Evolutionary conservation across 2,113 vertebrate genomes (phyloP).

Genomic region (Sinocyclocheilus grahami): DNA sequence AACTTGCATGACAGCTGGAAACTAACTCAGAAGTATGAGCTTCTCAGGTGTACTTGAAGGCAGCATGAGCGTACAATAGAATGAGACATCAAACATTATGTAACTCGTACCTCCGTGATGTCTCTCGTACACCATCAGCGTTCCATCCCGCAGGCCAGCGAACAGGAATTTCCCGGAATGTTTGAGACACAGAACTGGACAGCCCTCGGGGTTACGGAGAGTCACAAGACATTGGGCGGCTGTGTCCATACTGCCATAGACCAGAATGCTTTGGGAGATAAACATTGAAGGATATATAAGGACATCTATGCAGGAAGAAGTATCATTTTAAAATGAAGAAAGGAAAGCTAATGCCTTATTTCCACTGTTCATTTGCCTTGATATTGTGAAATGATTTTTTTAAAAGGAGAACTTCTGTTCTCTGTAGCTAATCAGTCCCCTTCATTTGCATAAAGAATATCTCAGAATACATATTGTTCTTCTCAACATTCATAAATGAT

Average conservation of each 20-base stretch:
- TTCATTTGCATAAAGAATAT: slow-evolving; percentile 20
- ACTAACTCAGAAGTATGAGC: neutral
- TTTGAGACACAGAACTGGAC: slow-evolving; percentile 85
- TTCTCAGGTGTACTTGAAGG: neutral
- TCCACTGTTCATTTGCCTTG: neutral
- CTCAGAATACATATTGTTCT: slow-evolving; percentile 9
- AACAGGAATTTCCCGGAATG: slow-evolving; percentile 80
- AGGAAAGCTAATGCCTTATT: neutral
- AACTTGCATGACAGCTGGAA: neutral
- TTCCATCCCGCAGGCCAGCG: slow-evolving; percentile 84
- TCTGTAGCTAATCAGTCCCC: slow-evolving; percentile 13
- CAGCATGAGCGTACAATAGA: neutral
- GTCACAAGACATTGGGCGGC: slow-evolving; percentile 84
- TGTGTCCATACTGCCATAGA: slow-evolving; percentile 86
- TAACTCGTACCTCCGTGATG: slow-evolving; percentile 74
- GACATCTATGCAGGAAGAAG: neutral
- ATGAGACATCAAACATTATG: slow-evolving; percentile 3
- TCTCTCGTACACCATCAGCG: slow-evolving; percentile 80
- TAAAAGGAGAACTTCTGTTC: neutral
- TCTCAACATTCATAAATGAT: neutral
- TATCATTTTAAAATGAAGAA: neutral
- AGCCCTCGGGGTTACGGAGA: slow-evolving; percentile 75
- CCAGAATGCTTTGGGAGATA: slow-evolving; percentile 77
- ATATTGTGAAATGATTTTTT: neutral
- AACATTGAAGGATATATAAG: neutral